Evolutionary conservation across 2,888 invertebrate genomes (phyloP).

Genomic region (Rhagium mordax): DNA sequence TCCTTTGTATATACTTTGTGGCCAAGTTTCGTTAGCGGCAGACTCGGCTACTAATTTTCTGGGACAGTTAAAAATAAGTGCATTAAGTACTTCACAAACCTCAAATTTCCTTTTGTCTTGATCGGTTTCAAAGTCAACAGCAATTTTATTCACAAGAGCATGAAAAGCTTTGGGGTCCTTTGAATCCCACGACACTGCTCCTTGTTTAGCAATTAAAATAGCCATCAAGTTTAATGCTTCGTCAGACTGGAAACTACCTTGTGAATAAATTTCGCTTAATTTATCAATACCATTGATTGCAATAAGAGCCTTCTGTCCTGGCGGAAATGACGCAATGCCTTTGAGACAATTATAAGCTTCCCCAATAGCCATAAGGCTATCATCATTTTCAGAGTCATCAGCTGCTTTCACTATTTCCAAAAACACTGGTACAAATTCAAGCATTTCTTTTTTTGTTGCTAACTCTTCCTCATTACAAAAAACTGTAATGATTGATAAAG

Average conservation of each 20-base stretch:
- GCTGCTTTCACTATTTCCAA: conserved; percentile 88
- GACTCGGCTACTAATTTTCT: conserved; percentile 77
- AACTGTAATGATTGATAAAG: conserved; percentile 88
- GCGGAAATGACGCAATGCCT: conserved; percentile 83
- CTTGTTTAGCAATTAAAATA: conserved; percentile 79
- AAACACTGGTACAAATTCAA: conserved; percentile 86
- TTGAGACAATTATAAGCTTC: conserved; percentile 89
- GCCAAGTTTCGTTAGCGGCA: conserved; percentile 85
- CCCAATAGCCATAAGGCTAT: conserved; percentile 88
- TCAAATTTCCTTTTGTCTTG: conserved; percentile 93
- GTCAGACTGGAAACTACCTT: conserved; percentile 91
- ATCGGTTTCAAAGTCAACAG: conserved; percentile 91
- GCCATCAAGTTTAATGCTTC: conserved; percentile 88
- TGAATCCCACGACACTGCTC: conserved; percentile 82
- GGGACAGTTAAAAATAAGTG: conserved; percentile 82
- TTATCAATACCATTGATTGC: conserved; percentile 85
- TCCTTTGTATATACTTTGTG: conserved; percentile 85
- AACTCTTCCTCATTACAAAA: conserved; percentile 88
- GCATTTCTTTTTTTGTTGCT: conserved; percentile 87
- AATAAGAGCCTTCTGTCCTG: conserved; percentile 85
- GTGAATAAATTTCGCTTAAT: conserved; percentile 89
- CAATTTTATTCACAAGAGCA: conserved; percentile 85
- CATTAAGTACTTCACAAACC: conserved; percentile 84
- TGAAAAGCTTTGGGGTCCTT: conserved; percentile 86
- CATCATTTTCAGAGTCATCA: conserved; percentile 88